Base-by-base conservation (phyloP, 2,888 invertebrate genomes). In the Heterodera filipjevi region DNA sequence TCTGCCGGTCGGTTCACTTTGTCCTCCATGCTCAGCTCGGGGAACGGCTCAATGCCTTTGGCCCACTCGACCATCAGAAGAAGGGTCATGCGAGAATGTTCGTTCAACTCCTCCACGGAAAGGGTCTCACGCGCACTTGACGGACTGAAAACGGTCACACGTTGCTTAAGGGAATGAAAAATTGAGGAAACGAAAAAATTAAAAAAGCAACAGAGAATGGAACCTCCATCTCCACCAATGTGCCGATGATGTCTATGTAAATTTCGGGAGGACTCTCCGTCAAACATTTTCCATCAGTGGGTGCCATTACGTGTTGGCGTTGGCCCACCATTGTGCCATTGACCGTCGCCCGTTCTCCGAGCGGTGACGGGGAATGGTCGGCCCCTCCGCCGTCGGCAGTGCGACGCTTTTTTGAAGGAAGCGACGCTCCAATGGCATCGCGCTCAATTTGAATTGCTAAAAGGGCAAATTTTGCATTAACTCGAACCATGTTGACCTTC, bases 51-150 rank as follows among this genome's bases (percentile, higher is more conserved):
- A n/a, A 81, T 46, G 14, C 85, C 84, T 77, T 88, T 88, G 12
- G 88, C 88, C 88, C 88, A 89, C 77, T 88, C 88, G 3, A 89
- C 88, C 88, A 88, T 88, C 76, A 88, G 78, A 14, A 88, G 80
- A 6, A 88, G 83, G 32, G 88, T 88, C 27, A 87, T 88, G 39
- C 87, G 81, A 2, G 86, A 86, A 77, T 89, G 89, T 72, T 88
- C 87, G 79, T 87, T 88, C 53, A 87, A 78, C 66, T 87, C 87
- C 78, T 86, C 85, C 2, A 84, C 82, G 32, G 86, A 59, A 30
- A 74, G n/a, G 33, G 71, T 81, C 32, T 30, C 68, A 49, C 39
- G 73, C 10, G 64, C 59, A 16, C 71, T 53, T 35, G 79, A 49
- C 27, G 79, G 79, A 30, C 32, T 75, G 49, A 66, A 75, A 44